phyloP scores from a whole-genome alignment of 2,797 vertebrate species.

The Smutsia temminckii region DNA sequence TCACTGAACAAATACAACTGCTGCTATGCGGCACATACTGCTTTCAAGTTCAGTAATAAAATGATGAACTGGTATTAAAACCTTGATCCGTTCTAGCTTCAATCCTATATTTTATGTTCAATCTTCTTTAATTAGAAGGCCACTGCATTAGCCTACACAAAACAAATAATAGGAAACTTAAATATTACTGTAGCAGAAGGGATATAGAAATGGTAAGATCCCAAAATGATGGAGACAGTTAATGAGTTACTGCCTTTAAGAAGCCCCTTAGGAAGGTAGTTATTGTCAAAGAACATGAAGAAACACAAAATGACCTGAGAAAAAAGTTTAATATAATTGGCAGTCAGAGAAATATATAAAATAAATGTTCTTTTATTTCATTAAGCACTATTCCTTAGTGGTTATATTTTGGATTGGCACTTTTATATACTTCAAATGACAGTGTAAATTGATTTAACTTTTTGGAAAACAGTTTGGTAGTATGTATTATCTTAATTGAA shows the following conservation, averaged over 20 bases:
- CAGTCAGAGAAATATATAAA: not conserved
- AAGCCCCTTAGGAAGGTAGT: not conserved
- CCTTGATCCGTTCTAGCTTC: not conserved
- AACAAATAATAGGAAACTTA: not conserved
- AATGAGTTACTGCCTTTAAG: not conserved
- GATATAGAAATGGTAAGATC: not conserved
- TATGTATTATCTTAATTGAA: not conserved
- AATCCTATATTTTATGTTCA: not conserved
- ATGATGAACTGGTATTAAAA: not conserved
- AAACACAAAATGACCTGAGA: not conserved
- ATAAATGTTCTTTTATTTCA: not conserved
- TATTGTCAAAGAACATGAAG: not conserved
- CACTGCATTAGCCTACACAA: not conserved
- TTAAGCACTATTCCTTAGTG: not conserved
- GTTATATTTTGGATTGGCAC: not conserved
- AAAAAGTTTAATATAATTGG: not conserved
- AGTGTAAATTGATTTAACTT: not conserved
- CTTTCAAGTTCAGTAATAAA: constrained; percentile 8
- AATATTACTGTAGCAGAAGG: not conserved
- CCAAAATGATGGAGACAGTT: not conserved
- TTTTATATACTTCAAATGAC: not conserved
- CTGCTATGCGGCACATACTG: not conserved
- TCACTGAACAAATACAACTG: constrained; percentile 34
- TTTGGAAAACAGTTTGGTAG: not conserved
- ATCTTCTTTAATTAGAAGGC: not conserved